Conservation (phyloP, 2,888 invertebrate genomes). For the Gordius sp. region DNA sequence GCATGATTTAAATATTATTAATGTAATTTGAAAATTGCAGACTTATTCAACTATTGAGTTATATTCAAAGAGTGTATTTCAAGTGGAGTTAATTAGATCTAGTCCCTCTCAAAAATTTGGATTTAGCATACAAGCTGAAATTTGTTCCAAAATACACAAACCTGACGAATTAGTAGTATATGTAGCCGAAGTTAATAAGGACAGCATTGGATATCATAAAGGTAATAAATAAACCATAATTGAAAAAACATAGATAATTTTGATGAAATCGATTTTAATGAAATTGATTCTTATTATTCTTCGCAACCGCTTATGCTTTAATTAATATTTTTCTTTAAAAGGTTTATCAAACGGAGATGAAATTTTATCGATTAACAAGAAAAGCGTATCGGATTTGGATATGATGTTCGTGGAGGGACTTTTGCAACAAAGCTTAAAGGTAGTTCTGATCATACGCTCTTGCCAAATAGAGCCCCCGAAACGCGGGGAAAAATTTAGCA, state of each 20-base stretch:
- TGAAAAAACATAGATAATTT: too few species aligned
- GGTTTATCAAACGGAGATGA: slow-evolving; percentile 89
- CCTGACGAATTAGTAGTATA: slow-evolving; percentile 90
- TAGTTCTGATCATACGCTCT: slow-evolving; percentile 86
- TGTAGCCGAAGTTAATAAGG: slow-evolving; percentile 76
- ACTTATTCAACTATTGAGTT: slow-evolving; percentile 59
- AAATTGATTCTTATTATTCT: too few species aligned
- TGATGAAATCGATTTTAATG: too few species aligned
- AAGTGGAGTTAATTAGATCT: slow-evolving; percentile 65
- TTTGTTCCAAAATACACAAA: slow-evolving; percentile 74
- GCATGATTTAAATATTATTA: too few species aligned
- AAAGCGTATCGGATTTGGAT: slow-evolving; percentile 85
- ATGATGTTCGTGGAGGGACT: slow-evolving; percentile 97
- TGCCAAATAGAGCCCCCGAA: slow-evolving; percentile 42
- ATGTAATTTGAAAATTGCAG: too few species aligned
- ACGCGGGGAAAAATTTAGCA: slow-evolving; percentile 16
- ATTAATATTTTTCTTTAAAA: too few species aligned
- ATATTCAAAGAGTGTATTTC: slow-evolving; percentile 78
- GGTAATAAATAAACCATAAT: too few species aligned
- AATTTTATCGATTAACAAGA: slow-evolving; percentile 93
- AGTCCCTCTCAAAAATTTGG: slow-evolving; percentile 88
- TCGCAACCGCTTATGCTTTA: too few species aligned
- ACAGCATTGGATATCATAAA: slow-evolving; percentile 78
- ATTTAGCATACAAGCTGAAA: slow-evolving; percentile 81
- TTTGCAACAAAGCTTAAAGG: slow-evolving; percentile 64